Percentiles rank a stretch among this genome's conserved stretches.
phyloP scores from a whole-genome alignment of 2,888 invertebrate species.

The Agrotis ipsilon region DNA sequence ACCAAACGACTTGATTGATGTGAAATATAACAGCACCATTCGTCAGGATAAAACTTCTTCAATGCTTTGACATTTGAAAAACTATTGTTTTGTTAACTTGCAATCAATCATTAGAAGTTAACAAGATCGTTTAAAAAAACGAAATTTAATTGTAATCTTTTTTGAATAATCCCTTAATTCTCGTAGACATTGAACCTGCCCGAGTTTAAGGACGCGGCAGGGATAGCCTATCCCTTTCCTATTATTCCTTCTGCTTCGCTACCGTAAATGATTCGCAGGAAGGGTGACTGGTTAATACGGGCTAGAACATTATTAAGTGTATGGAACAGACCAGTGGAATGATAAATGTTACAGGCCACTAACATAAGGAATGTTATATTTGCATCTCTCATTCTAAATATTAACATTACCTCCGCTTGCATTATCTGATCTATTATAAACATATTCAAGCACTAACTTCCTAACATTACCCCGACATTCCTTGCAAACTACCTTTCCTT shows the following conservation, averaged over 20 bases:
- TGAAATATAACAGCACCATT: slow-evolving; percentile 49
- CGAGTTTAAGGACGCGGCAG: too few relatives aligned
- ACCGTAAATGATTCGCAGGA: too few relatives aligned
- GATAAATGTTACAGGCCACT: background rate
- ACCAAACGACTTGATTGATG: slow-evolving; percentile 55
- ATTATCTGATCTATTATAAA: slow-evolving; percentile 6
- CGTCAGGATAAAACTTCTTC: slow-evolving; percentile 5
- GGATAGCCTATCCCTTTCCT: too few relatives aligned
- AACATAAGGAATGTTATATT: background rate
- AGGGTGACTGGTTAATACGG: too few relatives aligned
- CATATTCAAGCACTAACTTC: slow-evolving; percentile 12
- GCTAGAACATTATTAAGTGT: too few relatives aligned
- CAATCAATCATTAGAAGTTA: slow-evolving; percentile 23
- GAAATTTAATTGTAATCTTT: too few relatives aligned
- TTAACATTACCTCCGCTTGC: background rate
- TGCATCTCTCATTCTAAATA: background rate
- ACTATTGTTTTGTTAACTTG: slow-evolving; percentile 25
- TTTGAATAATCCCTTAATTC: too few relatives aligned
- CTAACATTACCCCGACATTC: slow-evolving; percentile 26
- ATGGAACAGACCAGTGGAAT: background rate
- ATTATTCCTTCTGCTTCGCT: too few relatives aligned
- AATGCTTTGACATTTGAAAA: background rate
- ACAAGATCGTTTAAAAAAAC: slow-evolving; percentile 15
- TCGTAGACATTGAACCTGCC: too few relatives aligned
- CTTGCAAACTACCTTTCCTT: slow-evolving; percentile 30